Conservation (phyloP, 1,140 invertebrate genomes). For the Pogonomyrmex californicus region DNA sequence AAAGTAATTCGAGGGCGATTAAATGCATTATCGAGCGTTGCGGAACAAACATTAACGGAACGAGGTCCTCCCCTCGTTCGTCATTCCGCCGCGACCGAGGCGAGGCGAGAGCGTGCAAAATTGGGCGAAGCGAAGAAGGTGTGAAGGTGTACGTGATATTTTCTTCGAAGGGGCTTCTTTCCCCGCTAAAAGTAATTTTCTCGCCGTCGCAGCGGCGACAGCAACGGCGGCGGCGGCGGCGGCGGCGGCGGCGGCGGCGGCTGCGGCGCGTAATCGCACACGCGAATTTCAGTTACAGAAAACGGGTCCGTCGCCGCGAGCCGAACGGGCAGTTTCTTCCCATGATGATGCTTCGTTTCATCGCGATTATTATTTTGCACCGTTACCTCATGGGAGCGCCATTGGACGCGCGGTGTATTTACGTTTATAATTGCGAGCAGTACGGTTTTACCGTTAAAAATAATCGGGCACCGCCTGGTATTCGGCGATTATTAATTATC, state of each 20-base stretch:
- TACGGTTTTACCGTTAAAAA: slow-evolving; percentile 50
- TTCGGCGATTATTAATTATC: slow-evolving; percentile 67
- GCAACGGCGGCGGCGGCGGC: neutral
- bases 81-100: neutral
- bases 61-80: slow-evolving; percentile 45
- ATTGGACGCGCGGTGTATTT: slow-evolving; percentile 21
- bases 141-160: slow-evolving; percentile 43
- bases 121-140: slow-evolving; percentile 18
- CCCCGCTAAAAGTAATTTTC: slow-evolving; percentile 58
- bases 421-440: slow-evolving; percentile 27
- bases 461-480: slow-evolving; percentile 14
- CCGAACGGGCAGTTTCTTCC: neutral
- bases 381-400: slow-evolving; percentile 12
- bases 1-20: slow-evolving; percentile 60
- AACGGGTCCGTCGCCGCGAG: neutral
- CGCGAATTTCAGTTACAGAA: slow-evolving; percentile 38
- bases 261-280: slow-evolving; percentile 51
- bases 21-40: slow-evolving; percentile 67
- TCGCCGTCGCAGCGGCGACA: slow-evolving; percentile 5
- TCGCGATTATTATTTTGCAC: slow-evolving; percentile 55
- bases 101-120: slow-evolving; percentile 63
- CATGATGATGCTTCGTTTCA: slow-evolving; percentile 25
- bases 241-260: neutral
- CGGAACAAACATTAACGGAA: slow-evolving; percentile 49
- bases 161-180: slow-evolving; percentile 66